Conservation (phyloP, 2,888 invertebrate genomes). For the Tetheella fluctuosa region DNA sequence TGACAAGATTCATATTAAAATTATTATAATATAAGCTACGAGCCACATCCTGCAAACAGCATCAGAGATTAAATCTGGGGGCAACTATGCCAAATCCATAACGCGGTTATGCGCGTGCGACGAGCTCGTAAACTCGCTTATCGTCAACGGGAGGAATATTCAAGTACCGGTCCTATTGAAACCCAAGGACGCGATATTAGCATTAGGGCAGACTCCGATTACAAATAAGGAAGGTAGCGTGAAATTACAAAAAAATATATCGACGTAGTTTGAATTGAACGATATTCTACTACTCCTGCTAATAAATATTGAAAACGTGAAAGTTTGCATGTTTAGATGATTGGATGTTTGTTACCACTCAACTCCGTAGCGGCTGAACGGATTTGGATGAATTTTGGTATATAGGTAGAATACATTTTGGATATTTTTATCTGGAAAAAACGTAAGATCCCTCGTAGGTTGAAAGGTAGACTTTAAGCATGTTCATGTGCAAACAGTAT, state of each 20-base stretch:
- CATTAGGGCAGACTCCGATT: constrained; percentile 15
- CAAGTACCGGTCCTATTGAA: constrained; percentile 33
- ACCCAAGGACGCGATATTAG: constrained; percentile 27
- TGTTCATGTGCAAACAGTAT: too few relatives aligned
- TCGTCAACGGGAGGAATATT: constrained; percentile 24
- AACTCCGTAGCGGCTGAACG: too few relatives aligned
- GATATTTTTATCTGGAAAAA: too few relatives aligned
- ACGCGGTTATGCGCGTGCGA: constrained; percentile 39
- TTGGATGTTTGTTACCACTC: too few relatives aligned
- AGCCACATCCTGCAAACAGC: constrained; percentile 29
- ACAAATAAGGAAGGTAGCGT: background rate
- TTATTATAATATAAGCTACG: constrained; percentile 4
- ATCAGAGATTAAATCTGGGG: constrained; percentile 27
- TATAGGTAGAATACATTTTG: too few relatives aligned
- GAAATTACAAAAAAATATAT: background rate
- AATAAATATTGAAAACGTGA: too few relatives aligned
- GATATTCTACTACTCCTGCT: too few relatives aligned
- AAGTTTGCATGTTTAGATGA: too few relatives aligned
- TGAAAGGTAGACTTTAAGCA: too few relatives aligned
- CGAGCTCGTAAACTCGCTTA: constrained; percentile 39
- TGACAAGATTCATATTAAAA: constrained; percentile 10
- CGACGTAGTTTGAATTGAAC: too few relatives aligned
- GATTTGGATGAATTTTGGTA: too few relatives aligned
- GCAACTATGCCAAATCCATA: constrained; percentile 26
- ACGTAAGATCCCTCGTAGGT: too few relatives aligned